phyloP scores from a whole-genome alignment of 92 coral and sea anemone genomes.

The Phenganax stokvisi region DNA sequence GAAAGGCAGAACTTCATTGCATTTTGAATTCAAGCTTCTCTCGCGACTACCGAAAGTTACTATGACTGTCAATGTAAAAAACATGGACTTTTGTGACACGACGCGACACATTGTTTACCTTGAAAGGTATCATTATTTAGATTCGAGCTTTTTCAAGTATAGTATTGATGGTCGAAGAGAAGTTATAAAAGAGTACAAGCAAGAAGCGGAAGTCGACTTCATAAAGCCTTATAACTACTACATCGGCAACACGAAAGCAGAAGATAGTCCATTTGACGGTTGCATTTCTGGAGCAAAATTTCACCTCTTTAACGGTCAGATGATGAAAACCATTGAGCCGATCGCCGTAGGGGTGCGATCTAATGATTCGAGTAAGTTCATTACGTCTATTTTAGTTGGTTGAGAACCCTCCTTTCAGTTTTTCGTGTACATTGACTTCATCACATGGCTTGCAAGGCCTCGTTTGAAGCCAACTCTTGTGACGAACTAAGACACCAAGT shows the following conservation, averaged over 20 bases:
- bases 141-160: slow-evolving; percentile 3
- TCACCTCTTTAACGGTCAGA: neutral
- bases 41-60: neutral
- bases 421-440: no score
- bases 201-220: neutral
- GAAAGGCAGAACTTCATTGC: neutral
- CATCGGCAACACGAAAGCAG: slow-evolving; percentile 17
- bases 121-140: neutral
- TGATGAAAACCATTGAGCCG: slow-evolving; percentile 27
- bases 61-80: neutral
- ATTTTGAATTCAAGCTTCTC: neutral
- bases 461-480: no score
- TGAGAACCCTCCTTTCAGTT: no score
- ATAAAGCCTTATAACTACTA: slow-evolving; percentile 19
- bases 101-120: slow-evolving; percentile 30
- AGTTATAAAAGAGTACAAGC: slow-evolving; percentile 13
- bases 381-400: neutral
- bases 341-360: slow-evolving; percentile 3
- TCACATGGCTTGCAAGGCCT: no score
- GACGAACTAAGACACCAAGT: neutral
- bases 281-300: slow-evolving; percentile 39
- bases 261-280: slow-evolving; percentile 2
- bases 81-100: slow-evolving; percentile 29
- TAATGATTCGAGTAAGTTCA: slow-evolving; percentile 14
- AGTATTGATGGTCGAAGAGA: slow-evolving; percentile 14